These are phyloP conservation scores for Micromesistius poutassou DNA, from an alignment of 2,797 vertebrate species.

Conservation along the genomic window DNA sequence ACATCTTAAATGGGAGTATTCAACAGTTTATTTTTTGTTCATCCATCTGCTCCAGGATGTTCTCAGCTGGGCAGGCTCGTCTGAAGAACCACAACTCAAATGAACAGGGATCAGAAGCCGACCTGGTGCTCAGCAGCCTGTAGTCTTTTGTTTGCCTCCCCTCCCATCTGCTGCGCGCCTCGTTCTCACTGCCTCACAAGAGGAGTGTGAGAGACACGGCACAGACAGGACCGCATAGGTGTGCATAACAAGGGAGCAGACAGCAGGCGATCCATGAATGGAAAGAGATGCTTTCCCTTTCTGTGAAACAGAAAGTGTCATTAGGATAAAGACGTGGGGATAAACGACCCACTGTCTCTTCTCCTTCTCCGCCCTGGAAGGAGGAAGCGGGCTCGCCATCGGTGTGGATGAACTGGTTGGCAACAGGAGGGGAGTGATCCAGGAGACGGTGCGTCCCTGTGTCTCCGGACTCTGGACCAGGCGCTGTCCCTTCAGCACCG, in stretches of 20 bases:
- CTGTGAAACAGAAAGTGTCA: background rate
- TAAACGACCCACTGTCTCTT: background rate
- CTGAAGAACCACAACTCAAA: constrained; percentile 32
- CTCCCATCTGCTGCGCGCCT: background rate
- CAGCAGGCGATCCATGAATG: background rate
- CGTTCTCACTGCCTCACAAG: background rate
- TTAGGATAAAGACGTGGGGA: background rate
- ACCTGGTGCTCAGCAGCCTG: constrained; percentile 38
- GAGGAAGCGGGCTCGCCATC: constrained; percentile 33
- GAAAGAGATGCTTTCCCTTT: background rate
- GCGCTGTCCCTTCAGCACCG: constrained; percentile 74
- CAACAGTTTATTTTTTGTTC: no score
- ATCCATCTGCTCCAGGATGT: constrained; percentile 25
- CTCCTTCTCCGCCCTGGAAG: background rate
- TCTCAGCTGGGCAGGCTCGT: constrained; percentile 58
- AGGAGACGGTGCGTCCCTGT: constrained; percentile 10
- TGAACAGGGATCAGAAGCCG: constrained; percentile 17
- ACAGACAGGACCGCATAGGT: background rate
- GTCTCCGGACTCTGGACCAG: constrained; percentile 4
- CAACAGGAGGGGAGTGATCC: constrained; percentile 33
- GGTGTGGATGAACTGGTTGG: constrained; percentile 58
- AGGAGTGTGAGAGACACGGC: background rate
- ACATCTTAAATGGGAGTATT: background rate
- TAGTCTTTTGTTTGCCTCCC: constrained; percentile 11
- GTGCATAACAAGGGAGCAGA: background rate